A percentile compares a stretch with the other conserved stretches of the same genome.
These are phyloP conservation scores for Saccopteryx bilineata DNA, from an alignment of 2,113 vertebrate genomes.

Conservation along the genomic window DNA sequence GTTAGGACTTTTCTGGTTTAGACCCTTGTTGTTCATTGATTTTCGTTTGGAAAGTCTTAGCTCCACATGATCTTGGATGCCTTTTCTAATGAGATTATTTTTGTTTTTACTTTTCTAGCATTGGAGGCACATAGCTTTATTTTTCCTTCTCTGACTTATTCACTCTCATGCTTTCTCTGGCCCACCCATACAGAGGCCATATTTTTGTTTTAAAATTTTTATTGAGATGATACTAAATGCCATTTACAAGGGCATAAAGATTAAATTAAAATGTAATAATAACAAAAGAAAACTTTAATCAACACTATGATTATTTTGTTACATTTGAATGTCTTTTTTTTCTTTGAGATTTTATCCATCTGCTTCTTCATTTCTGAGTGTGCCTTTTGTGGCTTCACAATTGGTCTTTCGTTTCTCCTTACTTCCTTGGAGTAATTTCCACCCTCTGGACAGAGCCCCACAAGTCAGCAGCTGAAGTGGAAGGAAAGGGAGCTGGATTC, in stretches of 20 bases:
- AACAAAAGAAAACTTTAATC: neutral
- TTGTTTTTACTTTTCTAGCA: neutral
- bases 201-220: constrained; percentile 3
- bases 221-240: neutral
- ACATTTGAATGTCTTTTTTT: neutral
- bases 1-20: neutral
- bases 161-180: neutral
- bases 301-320: neutral
- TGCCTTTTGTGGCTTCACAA: neutral
- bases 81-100: constrained; percentile 6
- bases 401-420: neutral
- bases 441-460: neutral
- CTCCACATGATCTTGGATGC: neutral
- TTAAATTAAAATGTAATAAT: neutral
- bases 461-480: neutral
- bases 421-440: neutral
- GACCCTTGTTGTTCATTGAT: neutral
- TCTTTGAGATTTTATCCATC: neutral
- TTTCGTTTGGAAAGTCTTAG: neutral
- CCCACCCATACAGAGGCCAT: neutral
- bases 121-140: neutral
- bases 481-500: neutral
- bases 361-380: neutral
- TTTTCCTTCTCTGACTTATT: neutral
- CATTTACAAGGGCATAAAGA: neutral